These are phyloP conservation scores for Enteromius mattozi DNA, from an alignment of 2,797 vertebrate genomes.

Conservation along the genomic window DNA sequence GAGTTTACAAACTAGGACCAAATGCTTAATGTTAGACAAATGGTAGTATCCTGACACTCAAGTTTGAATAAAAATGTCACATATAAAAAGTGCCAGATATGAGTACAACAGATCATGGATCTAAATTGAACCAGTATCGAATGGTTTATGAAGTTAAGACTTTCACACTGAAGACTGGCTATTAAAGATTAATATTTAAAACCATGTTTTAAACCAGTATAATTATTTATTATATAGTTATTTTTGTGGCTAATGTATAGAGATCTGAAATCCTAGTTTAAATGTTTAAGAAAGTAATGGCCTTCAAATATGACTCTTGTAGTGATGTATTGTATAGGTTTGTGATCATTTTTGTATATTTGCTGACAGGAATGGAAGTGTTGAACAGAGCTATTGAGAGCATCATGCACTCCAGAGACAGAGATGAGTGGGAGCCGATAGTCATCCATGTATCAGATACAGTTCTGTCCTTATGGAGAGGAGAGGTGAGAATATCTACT, in stretches of 20 bases:
- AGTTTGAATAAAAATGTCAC: background rate
- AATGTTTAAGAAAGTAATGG: background rate
- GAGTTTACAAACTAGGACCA: background rate
- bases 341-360: constrained; percentile 9
- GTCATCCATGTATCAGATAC: constrained; percentile 87
- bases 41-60: background rate
- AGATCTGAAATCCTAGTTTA: background rate
- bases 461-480: constrained; percentile 83
- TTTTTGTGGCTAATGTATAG: background rate
- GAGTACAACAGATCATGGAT: background rate
- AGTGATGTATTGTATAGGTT: background rate
- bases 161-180: background rate
- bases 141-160: background rate
- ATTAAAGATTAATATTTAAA: background rate
- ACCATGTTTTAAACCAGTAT: background rate
- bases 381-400: constrained; percentile 91
- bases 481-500: constrained; percentile 73
- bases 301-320: background rate
- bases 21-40: background rate
- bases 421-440: constrained; percentile 83
- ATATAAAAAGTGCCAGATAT: background rate
- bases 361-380: constrained; percentile 88
- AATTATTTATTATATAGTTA: too few relatives aligned
- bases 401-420: constrained; percentile 81
- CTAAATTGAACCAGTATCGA: background rate